A percentile compares a stretch with the other conserved stretches of the same genome.
phyloP scores from a whole-genome alignment of 2,888 invertebrate species.

The Oeneis ivallda region DNA sequence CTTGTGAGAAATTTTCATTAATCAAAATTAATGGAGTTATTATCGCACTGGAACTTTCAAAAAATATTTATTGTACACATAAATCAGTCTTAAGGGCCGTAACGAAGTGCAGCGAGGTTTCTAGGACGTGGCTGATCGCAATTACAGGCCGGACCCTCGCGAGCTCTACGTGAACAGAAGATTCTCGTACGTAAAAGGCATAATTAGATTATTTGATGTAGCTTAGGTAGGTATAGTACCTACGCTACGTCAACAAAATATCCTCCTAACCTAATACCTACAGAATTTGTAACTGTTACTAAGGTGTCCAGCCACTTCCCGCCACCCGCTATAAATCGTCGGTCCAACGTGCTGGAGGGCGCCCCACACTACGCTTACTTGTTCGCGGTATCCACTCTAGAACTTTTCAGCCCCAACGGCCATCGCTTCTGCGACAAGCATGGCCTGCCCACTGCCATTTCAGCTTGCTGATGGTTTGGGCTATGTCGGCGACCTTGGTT shows the following conservation, averaged over 20 bases:
- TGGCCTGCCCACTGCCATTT: too few relatives aligned
- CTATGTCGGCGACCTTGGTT: too few relatives aligned
- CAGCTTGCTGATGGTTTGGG: too few relatives aligned
- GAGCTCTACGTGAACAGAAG: constrained; percentile 23
- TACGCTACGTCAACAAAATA: not conserved
- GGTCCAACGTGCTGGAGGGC: too few relatives aligned
- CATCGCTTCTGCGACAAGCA: too few relatives aligned
- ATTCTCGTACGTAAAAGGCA: constrained; percentile 17
- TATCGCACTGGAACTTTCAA: constrained; percentile 80
- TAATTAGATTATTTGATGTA: constrained; percentile 28
- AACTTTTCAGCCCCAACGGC: too few relatives aligned
- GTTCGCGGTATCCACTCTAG: too few relatives aligned
- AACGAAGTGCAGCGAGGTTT: constrained; percentile 73
- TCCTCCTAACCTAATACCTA: not conserved
- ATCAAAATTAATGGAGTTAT: constrained; percentile 82
- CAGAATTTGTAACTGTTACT: too few relatives aligned
- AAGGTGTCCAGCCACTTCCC: too few relatives aligned
- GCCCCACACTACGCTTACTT: too few relatives aligned
- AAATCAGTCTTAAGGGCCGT: constrained; percentile 79
- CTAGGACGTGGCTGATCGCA: constrained; percentile 69
- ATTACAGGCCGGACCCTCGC: constrained; percentile 46
- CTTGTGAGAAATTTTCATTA: constrained; percentile 80
- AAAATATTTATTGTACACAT: constrained; percentile 78
- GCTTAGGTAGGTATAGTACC: too few relatives aligned
- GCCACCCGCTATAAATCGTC: too few relatives aligned